A percentile compares a stretch with the other conserved stretches of the same genome.
These are phyloP conservation scores for Rhaphigaster nebulosa DNA, from an alignment of 2,888 invertebrate species.

Conservation along the genomic window DNA sequence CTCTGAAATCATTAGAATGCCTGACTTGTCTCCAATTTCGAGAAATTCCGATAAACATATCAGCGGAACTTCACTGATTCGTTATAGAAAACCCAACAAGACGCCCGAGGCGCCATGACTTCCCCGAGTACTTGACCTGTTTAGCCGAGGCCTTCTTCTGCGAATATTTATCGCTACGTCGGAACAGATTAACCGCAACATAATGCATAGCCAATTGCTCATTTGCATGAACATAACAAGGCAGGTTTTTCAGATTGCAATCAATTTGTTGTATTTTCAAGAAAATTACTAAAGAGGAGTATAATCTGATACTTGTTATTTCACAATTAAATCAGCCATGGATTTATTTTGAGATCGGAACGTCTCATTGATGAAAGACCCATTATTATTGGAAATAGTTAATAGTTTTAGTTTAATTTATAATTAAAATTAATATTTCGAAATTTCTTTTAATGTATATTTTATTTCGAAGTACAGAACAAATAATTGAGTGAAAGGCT, in stretches of 20 bases:
- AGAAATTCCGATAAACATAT: not conserved
- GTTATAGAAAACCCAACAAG: not conserved
- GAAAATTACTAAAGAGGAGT: not conserved
- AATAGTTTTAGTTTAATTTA: no score
- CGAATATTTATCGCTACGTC: not conserved
- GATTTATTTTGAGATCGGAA: no score
- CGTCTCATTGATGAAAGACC: no score
- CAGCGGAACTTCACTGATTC: not conserved
- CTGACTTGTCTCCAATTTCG: not conserved
- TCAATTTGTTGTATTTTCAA: not conserved
- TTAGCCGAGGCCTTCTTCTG: not conserved
- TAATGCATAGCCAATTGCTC: not conserved
- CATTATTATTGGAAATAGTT: no score
- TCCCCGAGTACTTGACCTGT: conserved; percentile 4
- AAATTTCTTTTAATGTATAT: no score
- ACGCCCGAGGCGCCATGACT: not conserved
- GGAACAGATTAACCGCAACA: conserved; percentile 22
- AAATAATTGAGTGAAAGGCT: no score
- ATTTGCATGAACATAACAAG: conserved; percentile 3
- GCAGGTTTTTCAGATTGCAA: not conserved
- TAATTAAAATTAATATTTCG: no score
- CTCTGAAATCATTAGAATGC: not conserved
- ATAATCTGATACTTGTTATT: no score
- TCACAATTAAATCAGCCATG: no score
- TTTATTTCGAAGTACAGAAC: no score